Evolutionary conservation across 64 coral and sea anemone species (phyloP).

Genomic region (Stichodactyla helianthus): DNA sequence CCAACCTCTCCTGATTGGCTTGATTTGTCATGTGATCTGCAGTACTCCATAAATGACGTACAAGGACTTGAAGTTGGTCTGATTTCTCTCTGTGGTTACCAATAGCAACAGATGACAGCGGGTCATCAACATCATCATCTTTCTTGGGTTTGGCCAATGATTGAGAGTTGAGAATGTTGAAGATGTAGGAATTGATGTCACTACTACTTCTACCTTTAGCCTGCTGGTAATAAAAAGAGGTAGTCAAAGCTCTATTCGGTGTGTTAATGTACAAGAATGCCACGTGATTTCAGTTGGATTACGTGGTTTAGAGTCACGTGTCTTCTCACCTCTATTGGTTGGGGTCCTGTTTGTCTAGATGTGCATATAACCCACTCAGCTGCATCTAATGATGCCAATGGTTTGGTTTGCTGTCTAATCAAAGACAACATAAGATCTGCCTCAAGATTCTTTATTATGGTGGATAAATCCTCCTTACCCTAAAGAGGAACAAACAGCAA

Average conservation of each 20-base stretch:
- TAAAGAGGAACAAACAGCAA: neutral
- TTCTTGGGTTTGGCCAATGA: neutral
- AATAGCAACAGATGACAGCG: constrained; percentile 16
- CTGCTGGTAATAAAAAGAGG: neutral
- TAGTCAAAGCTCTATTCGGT: no score
- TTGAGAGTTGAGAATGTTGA: neutral
- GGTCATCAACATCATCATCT: neutral
- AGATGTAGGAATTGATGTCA: neutral
- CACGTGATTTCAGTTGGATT: neutral
- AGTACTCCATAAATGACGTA: constrained; percentile 46
- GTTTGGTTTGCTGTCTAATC: neutral
- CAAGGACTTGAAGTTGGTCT: constrained; percentile 10
- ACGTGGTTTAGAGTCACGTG: neutral
- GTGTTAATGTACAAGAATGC: neutral
- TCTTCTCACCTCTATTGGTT: neutral
- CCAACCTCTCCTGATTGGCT: neutral
- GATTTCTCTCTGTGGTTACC: constrained; percentile 39
- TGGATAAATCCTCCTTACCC: neutral
- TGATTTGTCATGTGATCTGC: constrained; percentile 9
- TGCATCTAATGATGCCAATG: neutral
- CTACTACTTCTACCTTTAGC: neutral
- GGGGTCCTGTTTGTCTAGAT: neutral
- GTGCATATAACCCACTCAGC: neutral
- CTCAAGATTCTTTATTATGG: neutral
- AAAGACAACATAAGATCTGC: neutral